These are phyloP conservation scores for Panthera tigris DNA, from an alignment of 2,113 vertebrate species.

Conservation along the genomic window DNA sequence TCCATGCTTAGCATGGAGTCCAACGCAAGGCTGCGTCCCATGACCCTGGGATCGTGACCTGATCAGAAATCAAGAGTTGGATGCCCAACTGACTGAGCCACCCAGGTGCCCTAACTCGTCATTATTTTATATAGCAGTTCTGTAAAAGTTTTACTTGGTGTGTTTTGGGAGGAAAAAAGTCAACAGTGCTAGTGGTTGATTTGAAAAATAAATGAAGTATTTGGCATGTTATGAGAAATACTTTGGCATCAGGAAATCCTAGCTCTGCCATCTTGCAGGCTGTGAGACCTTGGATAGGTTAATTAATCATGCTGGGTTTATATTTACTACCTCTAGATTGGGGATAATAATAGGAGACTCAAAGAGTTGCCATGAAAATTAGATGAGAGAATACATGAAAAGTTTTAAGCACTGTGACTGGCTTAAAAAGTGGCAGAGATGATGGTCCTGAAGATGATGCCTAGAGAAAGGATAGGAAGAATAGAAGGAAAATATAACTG, in stretches of 20 bases:
- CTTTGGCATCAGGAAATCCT: not conserved
- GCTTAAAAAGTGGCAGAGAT: not conserved
- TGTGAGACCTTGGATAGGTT: not conserved
- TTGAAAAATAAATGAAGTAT: not conserved
- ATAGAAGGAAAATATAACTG: not conserved
- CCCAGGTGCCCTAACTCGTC: not conserved
- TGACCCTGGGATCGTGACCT: too few relatives aligned
- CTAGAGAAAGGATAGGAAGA: not conserved
- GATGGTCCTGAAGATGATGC: not conserved
- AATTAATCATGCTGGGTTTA: not conserved
- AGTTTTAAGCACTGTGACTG: not conserved
- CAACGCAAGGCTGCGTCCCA: too few relatives aligned
- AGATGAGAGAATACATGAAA: not conserved
- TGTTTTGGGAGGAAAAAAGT: not conserved
- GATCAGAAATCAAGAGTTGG: too few relatives aligned
- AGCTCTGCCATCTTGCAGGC: not conserved
- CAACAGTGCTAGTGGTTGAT: not conserved
- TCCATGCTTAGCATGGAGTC: too few relatives aligned
- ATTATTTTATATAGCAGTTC: not conserved
- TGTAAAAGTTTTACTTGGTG: not conserved
- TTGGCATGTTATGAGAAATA: not conserved
- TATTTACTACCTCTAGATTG: not conserved
- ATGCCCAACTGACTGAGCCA: too few relatives aligned
- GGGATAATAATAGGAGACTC: not conserved
- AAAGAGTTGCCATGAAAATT: not conserved